Base-by-base conservation (phyloP, 2,113 vertebrate genomes). In the Gadus macrocephalus region DNA sequence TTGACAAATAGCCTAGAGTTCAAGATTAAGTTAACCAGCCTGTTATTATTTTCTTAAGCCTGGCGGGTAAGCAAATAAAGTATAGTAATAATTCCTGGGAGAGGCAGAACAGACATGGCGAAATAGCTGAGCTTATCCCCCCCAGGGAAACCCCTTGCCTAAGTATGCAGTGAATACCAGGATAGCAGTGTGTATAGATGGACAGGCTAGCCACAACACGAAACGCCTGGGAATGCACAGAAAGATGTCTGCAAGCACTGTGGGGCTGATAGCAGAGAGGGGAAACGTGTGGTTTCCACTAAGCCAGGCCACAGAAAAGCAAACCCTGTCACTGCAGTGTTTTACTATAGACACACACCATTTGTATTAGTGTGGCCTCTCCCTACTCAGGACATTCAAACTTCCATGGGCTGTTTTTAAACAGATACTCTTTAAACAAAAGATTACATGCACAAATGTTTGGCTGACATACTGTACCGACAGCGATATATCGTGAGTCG, bases 131-230 rank as follows among this genome's bases (percentile, higher is more conserved):
- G 56, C 61, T 49, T 14, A 64, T 69, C n/a, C 60, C 78, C 71
- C 71, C 64, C 12, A 1, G 42, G 70, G 70, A 12, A 14, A 7
- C 68, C 71, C 55, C 61, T 67, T 64, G 55, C 42, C 68, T 64
- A 20, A 83, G 69, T 72, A 84, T 80, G 78, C 66, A 76, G 63
- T 27, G 42, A 49, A 49, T 49, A 49, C 42, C 42, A 49, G 42
- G 42, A 49, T 49, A 49, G 42, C 42, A 49, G 42, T 74, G 72
- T 55, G 68, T 63, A 70, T 5, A 53, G 27, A 20, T 66, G 35
- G 69, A 67, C 53, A 69, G 71, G 78, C 80, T 22, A 75, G 86
- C 72, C 80, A 70, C 72, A 70, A 85, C 86, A 88, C 67, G 84
- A 87, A 87, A 74, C 66, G 42, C 71, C 70, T 62, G 42, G 42